A percentile compares a stretch with the other conserved stretches of the same genome.
Conservation (phyloP, 2,888 invertebrate genomes). For the Parochlus steinenii region DNA sequence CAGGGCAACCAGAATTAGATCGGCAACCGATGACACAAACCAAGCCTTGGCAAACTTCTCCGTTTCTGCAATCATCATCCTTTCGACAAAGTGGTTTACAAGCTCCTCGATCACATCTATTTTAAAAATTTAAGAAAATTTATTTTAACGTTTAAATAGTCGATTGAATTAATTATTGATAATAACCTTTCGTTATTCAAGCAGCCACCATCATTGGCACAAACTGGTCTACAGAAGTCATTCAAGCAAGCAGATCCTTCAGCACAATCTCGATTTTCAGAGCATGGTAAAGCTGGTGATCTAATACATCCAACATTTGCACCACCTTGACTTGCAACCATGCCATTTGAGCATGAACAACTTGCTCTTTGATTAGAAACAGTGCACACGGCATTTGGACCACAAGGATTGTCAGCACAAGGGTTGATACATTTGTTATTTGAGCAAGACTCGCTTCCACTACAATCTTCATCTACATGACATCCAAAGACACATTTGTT, state of each 20-base stretch:
- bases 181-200: slow-evolving; percentile 69
- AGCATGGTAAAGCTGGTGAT: slow-evolving; percentile 57
- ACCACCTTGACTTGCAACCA: slow-evolving; percentile 76
- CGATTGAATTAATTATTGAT: too few relatives aligned
- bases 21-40: slow-evolving; percentile 69
- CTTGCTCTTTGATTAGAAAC: slow-evolving; percentile 65
- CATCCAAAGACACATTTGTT: slow-evolving; percentile 79
- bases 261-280: slow-evolving; percentile 58
- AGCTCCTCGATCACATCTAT: slow-evolving; percentile 44
- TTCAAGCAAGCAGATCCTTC: slow-evolving; percentile 56
- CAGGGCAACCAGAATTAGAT: slow-evolving; percentile 58
- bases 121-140: too few relatives aligned
- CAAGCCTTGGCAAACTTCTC: slow-evolving; percentile 71
- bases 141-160: background rate
- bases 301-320: slow-evolving; percentile 77
- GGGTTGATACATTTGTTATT: slow-evolving; percentile 68
- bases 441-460: slow-evolving; percentile 65
- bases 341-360: slow-evolving; percentile 60
- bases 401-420: slow-evolving; percentile 60
- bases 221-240: slow-evolving; percentile 57
- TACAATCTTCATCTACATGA: slow-evolving; percentile 73
- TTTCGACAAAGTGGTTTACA: slow-evolving; percentile 71
- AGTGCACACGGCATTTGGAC: slow-evolving; percentile 67
- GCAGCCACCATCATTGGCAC: slow-evolving; percentile 58
- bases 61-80: slow-evolving; percentile 73